Evolutionary conservation across 2,797 vertebrate species (phyloP), one percentile per base, ranked within the genome.

Genomic region (Acanthiza pusilla): DNA sequence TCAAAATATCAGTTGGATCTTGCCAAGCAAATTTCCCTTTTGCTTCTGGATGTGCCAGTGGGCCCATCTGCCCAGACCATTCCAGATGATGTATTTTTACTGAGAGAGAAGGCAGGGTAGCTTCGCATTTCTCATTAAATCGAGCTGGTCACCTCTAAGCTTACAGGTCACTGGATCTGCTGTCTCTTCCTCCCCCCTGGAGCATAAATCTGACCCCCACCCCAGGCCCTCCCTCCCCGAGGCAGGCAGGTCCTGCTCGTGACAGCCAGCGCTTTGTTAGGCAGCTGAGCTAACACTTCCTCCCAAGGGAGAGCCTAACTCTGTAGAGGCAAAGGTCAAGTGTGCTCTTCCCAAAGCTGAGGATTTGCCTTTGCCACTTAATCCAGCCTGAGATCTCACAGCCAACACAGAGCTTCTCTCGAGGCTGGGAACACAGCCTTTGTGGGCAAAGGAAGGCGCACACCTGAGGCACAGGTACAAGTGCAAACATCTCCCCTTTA

Each of bases 341-440:
- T 81, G 77, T 85, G 90, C 66, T 96, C 92, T 97, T 97, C 96
- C 94, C 96, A 97, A 96, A 96, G 85, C 72, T 10, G 4, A 93
- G 72, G 81, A 93, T 67, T 47, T n/a, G 84, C 55, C 58, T 93
- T 96, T 61, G 61, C 90, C 93, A 89, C 90, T 91, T 97, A 95
- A 94, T 80, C 80, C 74, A 75, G 68, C 55, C 86, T 70, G 81
- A 80, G 54, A 54, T 70, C 58, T 91, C 66, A 25, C 57, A 85
- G 79, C 26, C 7, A 6, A 16, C 61, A 88, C 20, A 72, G 76
- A 76, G 78, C 71, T 87, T 58, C 43, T 92, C 63, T 34, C 0
- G 3, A 61, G 51, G 13, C 32, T 10, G 29, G 53, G 71, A 91
- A 45, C 5, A 5, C 18, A 70, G 65, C 30, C 30, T 57, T 18